Percentiles rank a stretch among this genome's conserved stretches.
These are phyloP conservation scores for Protomyctophum bolini DNA, from an alignment of 2,113 vertebrate species.

Conservation along the genomic window DNA sequence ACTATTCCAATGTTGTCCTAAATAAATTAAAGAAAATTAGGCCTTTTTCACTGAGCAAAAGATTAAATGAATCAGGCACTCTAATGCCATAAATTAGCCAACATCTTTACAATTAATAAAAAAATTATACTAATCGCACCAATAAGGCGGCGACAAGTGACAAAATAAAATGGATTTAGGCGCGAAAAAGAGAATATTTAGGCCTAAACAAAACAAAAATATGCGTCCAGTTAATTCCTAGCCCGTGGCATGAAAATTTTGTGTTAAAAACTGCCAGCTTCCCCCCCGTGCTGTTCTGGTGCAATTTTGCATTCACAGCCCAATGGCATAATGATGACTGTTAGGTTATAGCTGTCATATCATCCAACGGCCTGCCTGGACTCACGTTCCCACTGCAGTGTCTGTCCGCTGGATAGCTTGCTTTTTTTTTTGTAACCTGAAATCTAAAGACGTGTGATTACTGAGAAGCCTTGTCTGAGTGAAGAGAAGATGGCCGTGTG, in stretches of 20 bases:
- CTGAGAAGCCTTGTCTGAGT: slow-evolving; percentile 16
- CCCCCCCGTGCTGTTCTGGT: slow-evolving; percentile 5
- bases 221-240: slow-evolving; percentile 22
- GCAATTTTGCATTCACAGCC: slow-evolving; percentile 77
- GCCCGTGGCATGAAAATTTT: slow-evolving; percentile 25
- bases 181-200: slow-evolving; percentile 11
- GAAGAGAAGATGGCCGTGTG: slow-evolving; percentile 27
- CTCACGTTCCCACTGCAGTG: slow-evolving; percentile 80
- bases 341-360: slow-evolving; percentile 82
- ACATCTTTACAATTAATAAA: neutral
- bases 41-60: neutral
- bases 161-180: neutral
- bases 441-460: slow-evolving; percentile 8
- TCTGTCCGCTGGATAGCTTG: slow-evolving; percentile 39
- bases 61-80: neutral
- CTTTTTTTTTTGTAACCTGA: neutral
- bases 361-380: slow-evolving; percentile 82
- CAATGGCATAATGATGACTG: slow-evolving; percentile 90
- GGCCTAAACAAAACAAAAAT: slow-evolving; percentile 1
- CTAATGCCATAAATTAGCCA: neutral
- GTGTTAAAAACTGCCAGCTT: slow-evolving; percentile 2
- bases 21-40: neutral
- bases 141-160: slow-evolving; percentile 2
- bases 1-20: neutral
- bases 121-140: slow-evolving; percentile 13